Evolutionary conservation across 2,113 vertebrate genomes (phyloP).

Genomic region (Nothocercus nigrocapillus): DNA sequence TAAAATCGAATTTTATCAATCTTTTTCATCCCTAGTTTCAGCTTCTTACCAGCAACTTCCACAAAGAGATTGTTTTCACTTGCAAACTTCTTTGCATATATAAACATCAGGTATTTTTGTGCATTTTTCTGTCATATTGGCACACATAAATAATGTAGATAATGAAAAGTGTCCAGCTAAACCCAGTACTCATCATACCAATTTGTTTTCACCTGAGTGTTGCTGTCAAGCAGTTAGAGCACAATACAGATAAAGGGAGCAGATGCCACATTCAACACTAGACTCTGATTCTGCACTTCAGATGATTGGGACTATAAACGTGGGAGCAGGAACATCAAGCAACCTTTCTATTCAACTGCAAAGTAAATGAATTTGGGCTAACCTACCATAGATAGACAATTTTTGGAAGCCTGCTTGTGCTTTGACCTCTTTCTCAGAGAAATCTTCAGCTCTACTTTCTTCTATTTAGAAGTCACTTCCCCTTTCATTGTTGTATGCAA

Average conservation of each 20-base stretch:
- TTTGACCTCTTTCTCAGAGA: not conserved
- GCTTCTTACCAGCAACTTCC: not conserved
- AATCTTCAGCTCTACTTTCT: not conserved
- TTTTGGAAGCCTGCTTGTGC: not conserved
- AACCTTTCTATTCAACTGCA: not conserved
- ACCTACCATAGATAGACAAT: not conserved
- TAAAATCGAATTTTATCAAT: not conserved
- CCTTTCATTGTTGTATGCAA: not conserved
- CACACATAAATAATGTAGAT: not conserved
- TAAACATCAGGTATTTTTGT: not conserved
- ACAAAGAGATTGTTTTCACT: not conserved
- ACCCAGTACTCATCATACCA: not conserved
- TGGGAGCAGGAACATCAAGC: not conserved
- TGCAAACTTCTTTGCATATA: not conserved
- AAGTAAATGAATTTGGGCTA: not conserved
- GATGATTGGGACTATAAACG: accelerated
- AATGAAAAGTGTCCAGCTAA: not conserved
- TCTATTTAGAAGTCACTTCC: slow-evolving; percentile 27
- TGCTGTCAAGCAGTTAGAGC: not conserved
- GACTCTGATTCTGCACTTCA: not conserved
- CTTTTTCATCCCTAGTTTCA: not conserved
- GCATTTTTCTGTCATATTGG: not conserved
- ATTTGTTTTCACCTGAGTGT: not conserved
- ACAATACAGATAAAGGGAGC: not conserved
- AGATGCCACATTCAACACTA: not conserved